Base-by-base conservation (phyloP, 2,888 invertebrate species). In the Neuroscelio doddi region DNA sequence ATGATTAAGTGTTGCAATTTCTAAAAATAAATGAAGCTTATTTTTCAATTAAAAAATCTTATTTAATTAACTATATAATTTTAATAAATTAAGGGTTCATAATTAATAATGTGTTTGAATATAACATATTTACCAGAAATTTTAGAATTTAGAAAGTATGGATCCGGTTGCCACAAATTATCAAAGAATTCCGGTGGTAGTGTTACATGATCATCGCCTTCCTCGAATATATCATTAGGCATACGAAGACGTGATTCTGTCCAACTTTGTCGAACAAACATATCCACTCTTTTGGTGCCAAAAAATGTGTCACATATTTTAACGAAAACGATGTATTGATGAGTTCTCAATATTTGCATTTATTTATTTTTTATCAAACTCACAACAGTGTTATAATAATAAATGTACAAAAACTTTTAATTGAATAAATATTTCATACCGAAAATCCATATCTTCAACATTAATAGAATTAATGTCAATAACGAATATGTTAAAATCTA, bases 401-500 rank as follows among this genome's bases (percentile, higher is more conserved):
- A 7, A 50, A 47, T 56, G n/a, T n/a, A n/a, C n/a, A n/a, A n/a
- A n/a, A n/a, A n/a, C n/a, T n/a, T n/a, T n/a, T n/a, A 30, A 41
- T 64, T 55, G 62, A 41, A 17, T 34, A 41, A 56, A 7, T 24
- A 42, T 26, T 46, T 32, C 51, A 44, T 45, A 93, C 93, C 93
- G 90, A 85, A 94, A 93, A 85, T 94, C 94, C 94, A 94, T 94
- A 77, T 94, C 93, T 85, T 93, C 93, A 64, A 94, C 93, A 80
- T 93, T 94, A 71, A 94, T 93, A 15, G 93, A 93, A 85, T 94
- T 94, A 64, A 94, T 93, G 81, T 94, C 94, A 67, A 94, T 92
- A 30, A 94, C 91, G 82, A 92, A 92, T 80, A 94, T 91, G 77
- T 92, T 92, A 85, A 93, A 92, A 77, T 93, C 91, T 36, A 94